A percentile compares a stretch with the other conserved stretches of the same genome.
Conservation (phyloP, 2,888 invertebrate genomes). For the Drosophila recens region DNA sequence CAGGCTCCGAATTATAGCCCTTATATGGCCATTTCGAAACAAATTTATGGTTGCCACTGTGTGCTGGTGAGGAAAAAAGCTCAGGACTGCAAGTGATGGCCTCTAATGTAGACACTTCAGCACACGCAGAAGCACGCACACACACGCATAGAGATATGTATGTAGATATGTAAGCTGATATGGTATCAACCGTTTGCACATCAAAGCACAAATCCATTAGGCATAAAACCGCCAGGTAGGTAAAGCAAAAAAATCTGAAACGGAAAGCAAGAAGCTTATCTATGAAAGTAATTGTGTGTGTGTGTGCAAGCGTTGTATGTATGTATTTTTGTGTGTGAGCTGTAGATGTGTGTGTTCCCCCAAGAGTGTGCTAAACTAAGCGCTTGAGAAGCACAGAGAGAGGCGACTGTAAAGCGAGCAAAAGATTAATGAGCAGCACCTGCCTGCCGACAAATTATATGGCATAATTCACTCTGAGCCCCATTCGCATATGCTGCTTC, state of each 20-base stretch:
- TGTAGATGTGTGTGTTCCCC: neutral
- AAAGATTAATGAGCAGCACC: conserved; percentile 78
- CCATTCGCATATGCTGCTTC: conserved; percentile 47
- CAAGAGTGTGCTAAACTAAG: conserved; percentile 58
- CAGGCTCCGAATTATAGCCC: conserved; percentile 37
- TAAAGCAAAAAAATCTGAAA: conserved; percentile 26
- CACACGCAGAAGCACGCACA: conserved; percentile 45
- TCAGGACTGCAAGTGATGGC: conserved; percentile 64
- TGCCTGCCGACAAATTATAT: conserved; percentile 75
- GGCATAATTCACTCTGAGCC: conserved; percentile 73
- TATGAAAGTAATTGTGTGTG: conserved; percentile 18
- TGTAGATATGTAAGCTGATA: conserved; percentile 34
- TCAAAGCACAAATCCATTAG: conserved; percentile 77
- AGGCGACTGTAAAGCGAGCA: conserved; percentile 54
- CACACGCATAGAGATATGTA: neutral
- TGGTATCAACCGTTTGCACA: conserved; percentile 65
- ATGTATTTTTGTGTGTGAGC: neutral
- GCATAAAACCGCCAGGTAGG: conserved; percentile 55
- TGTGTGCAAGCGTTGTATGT: neutral
- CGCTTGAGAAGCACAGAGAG: conserved; percentile 39
- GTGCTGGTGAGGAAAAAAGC: conserved; percentile 36
- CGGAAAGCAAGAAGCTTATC: conserved; percentile 44
- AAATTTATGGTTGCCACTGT: conserved; percentile 63
- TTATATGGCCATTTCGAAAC: conserved; percentile 59
- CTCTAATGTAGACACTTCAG: conserved; percentile 71